Conservation (phyloP, 1,140 invertebrate genomes). For the Paralvinella palmiformis region DNA sequence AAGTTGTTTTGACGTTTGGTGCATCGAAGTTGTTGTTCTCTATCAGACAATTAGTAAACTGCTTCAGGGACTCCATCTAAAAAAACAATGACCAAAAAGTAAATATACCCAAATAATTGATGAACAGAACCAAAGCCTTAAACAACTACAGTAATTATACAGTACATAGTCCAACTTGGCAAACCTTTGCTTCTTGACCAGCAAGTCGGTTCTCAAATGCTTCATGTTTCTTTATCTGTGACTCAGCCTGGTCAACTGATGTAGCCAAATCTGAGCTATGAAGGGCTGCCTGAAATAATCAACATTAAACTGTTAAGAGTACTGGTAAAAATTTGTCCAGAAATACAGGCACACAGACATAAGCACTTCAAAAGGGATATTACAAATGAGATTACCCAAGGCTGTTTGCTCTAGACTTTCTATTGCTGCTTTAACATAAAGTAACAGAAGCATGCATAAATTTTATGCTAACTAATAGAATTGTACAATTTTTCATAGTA, state of each 20-base stretch:
- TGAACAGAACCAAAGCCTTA: no score
- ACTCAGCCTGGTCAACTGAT: constrained; percentile 97
- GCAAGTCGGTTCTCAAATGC: constrained; percentile 97
- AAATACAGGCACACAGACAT: not conserved
- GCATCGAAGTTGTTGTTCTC: constrained; percentile 47
- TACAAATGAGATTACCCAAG: no score
- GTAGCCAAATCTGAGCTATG: constrained; percentile 89
- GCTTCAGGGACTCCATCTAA: constrained; percentile 61
- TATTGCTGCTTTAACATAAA: no score
- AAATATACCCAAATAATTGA: no score
- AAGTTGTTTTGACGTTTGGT: constrained; percentile 31
- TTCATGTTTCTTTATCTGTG: constrained; percentile 97
- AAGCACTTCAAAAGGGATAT: not conserved
- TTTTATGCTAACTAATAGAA: no score
- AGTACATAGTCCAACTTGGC: no score
- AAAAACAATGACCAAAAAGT: constrained; percentile 8
- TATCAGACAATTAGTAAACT: constrained; percentile 44
- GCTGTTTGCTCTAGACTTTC: no score
- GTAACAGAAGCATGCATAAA: no score
- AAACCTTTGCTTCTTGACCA: constrained; percentile 91
- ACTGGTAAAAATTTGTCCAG: not conserved
- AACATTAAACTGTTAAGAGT: not conserved
- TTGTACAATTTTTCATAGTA: no score
- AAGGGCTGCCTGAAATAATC: constrained; percentile 88
- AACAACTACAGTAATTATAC: no score